These are phyloP conservation scores for Scaptomyza hsui DNA, from an alignment of 1,140 invertebrate genomes.

Conservation along the genomic window DNA sequence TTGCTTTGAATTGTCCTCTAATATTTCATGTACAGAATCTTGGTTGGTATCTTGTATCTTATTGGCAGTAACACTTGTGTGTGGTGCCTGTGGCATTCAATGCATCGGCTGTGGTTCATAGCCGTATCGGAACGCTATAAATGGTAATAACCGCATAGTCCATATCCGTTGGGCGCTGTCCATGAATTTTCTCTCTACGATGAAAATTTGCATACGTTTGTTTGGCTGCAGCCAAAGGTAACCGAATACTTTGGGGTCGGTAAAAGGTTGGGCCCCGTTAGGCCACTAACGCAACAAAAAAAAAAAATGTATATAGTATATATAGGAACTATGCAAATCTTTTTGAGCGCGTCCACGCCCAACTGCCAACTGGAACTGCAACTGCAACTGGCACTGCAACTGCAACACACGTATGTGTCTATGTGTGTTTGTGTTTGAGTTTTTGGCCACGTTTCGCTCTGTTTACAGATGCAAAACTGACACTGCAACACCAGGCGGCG, in stretches of 20 bases:
- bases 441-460: slow-evolving; percentile 47
- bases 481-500: slow-evolving; percentile 55
- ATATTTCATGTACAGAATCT: neutral
- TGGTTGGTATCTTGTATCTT: neutral
- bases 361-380: slow-evolving; percentile 16
- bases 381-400: slow-evolving; percentile 13
- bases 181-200: slow-evolving; percentile 17
- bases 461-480: slow-evolving; percentile 70
- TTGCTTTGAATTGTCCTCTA: too few species aligned
- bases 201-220: slow-evolving; percentile 34
- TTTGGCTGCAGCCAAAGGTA: slow-evolving; percentile 9
- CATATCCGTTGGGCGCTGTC: slow-evolving; percentile 33
- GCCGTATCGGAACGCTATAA: slow-evolving; percentile 32
- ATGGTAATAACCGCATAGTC: slow-evolving; percentile 45
- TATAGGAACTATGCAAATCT: slow-evolving; percentile 34
- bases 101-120: neutral
- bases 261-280: slow-evolving; percentile 44
- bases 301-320: too few species aligned
- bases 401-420: slow-evolving; percentile 8
- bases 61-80: slow-evolving; percentile 18
- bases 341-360: slow-evolving; percentile 22
- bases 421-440: slow-evolving; percentile 1
- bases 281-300: neutral
- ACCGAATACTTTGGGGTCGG: slow-evolving; percentile 43
- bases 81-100: slow-evolving; percentile 8